These are phyloP conservation scores for Ascaphus truei DNA, from an alignment of 2,113 vertebrate species.

Conservation along the genomic window DNA sequence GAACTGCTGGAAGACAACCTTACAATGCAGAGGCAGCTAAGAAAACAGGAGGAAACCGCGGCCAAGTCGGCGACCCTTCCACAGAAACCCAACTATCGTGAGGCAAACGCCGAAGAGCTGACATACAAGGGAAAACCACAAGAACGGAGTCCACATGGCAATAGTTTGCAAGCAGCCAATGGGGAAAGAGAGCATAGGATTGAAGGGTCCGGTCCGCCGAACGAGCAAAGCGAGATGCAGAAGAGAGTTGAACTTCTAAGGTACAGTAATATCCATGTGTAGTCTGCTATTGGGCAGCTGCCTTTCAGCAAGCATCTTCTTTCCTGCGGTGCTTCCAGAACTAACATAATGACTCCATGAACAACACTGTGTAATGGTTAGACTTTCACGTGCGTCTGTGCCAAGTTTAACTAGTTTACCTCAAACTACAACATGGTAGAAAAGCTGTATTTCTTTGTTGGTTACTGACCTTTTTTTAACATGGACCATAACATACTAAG, in stretches of 20 bases:
- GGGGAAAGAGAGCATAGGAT: conserved; percentile 55
- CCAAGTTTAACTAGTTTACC: conserved; percentile 56
- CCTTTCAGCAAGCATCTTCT: conserved; percentile 8
- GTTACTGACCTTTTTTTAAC: background rate
- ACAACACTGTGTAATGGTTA: background rate
- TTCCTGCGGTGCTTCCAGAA: conserved; percentile 44
- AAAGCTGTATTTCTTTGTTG: conserved; percentile 30
- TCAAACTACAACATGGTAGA: conserved; percentile 22
- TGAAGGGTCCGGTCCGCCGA: conserved; percentile 60
- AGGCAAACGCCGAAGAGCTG: background rate
- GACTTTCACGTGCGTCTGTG: conserved; percentile 16
- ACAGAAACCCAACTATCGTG: fast-evolving
- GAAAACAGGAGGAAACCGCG: conserved; percentile 41
- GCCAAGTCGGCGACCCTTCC: fast-evolving
- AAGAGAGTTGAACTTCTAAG: conserved; percentile 72
- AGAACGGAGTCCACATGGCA: conserved; percentile 43
- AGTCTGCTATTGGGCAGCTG: background rate
- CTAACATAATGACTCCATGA: conserved; percentile 55
- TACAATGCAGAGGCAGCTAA: conserved; percentile 16
- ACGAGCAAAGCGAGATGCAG: conserved; percentile 63
- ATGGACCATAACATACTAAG: background rate
- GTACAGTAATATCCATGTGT: conserved; percentile 71
- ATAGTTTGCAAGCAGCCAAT: conserved; percentile 41
- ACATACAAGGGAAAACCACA: conserved; percentile 23
- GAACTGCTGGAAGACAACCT: background rate